phyloP scores from a whole-genome alignment of 2,888 invertebrate species.

The Mellilla xanthometata region DNA sequence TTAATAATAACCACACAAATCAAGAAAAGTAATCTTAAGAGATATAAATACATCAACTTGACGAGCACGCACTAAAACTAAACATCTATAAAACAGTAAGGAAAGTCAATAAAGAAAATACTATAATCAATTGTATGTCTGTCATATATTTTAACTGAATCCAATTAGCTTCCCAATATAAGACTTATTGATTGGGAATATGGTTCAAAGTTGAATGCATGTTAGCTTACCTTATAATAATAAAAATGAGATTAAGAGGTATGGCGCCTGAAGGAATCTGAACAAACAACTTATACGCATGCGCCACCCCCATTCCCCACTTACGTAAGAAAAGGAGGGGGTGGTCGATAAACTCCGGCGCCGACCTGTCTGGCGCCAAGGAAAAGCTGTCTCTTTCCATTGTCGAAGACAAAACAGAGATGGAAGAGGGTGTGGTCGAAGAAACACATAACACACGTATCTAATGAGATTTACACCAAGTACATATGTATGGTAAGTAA shows the following conservation, averaged over 20 bases:
- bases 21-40: slow-evolving; percentile 17
- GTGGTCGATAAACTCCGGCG: slow-evolving; percentile 74
- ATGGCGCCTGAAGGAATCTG: slow-evolving; percentile 38
- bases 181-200: too few species aligned
- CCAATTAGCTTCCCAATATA: too few species aligned
- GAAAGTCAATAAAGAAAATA: slow-evolving; percentile 39
- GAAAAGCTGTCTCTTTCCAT: slow-evolving; percentile 27
- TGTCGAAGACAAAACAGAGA: slow-evolving; percentile 10
- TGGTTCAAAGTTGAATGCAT: too few species aligned
- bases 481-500: too few species aligned
- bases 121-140: slow-evolving; percentile 41
- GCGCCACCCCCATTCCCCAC: slow-evolving; percentile 42
- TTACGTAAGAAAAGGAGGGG: slow-evolving; percentile 23
- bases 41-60: slow-evolving; percentile 1
- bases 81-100: slow-evolving; percentile 20
- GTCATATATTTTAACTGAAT: too few species aligned
- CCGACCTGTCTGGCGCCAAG: slow-evolving; percentile 70
- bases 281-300: slow-evolving; percentile 64
- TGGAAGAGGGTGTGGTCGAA: slow-evolving; percentile 15
- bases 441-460: not conserved
- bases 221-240: too few species aligned
- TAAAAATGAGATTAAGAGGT: too few species aligned
- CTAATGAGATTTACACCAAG: too few species aligned
- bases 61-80: slow-evolving; percentile 13
- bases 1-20: not conserved